Evolutionary conservation across 2,797 vertebrate genomes (phyloP).

Genomic region (Loris lydekkerianus): DNA sequence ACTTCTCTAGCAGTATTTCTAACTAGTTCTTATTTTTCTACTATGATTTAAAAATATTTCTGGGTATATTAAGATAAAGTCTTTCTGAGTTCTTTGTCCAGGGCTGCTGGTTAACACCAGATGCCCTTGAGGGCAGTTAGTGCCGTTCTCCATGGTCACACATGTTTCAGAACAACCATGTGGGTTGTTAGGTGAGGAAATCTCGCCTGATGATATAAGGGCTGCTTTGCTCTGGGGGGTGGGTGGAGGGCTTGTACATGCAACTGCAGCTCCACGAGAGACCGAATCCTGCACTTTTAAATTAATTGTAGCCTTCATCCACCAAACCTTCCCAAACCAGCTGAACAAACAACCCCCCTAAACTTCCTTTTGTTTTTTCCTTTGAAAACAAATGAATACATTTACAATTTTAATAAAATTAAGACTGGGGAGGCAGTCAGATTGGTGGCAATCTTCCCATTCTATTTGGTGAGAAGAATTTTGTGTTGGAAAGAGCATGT

Average conservation of each 20-base stretch:
- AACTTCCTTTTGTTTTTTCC: not conserved
- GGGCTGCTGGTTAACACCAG: not conserved
- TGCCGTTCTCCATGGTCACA: not conserved
- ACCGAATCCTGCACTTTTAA: not conserved
- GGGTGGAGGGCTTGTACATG: not conserved
- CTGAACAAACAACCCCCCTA: too few relatives aligned
- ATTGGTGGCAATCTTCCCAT: not conserved
- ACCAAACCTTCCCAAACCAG: not conserved
- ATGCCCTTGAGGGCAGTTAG: not conserved
- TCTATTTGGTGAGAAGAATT: not conserved
- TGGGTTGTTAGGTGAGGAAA: conserved; percentile 36
- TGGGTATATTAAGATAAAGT: not conserved
- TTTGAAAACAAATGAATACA: not conserved
- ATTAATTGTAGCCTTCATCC: not conserved
- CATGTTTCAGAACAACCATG: not conserved
- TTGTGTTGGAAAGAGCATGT: not conserved
- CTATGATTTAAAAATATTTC: not conserved
- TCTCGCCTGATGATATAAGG: not conserved
- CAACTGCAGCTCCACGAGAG: not conserved
- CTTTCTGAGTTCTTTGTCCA: not conserved
- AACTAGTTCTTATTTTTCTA: not conserved
- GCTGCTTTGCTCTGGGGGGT: not conserved
- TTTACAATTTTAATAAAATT: conserved; percentile 31
- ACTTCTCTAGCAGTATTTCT: not conserved
- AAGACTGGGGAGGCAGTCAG: not conserved